Evolutionary conservation across 2,888 invertebrate genomes (phyloP), one percentile per base, ranked within the genome.

Genomic region (Drosophila ezoana): DNA sequence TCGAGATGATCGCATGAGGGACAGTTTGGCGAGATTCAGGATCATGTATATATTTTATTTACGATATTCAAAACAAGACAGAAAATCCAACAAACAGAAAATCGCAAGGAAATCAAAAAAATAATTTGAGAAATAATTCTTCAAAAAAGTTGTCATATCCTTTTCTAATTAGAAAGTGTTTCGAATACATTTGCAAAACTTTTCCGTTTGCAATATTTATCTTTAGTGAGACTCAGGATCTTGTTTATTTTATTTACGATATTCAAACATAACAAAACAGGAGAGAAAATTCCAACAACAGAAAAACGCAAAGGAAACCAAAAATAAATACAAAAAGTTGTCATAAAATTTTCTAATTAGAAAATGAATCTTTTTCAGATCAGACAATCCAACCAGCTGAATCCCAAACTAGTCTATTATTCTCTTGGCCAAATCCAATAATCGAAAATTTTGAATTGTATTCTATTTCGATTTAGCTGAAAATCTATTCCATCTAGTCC

Each of bases 31-130:
- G 72, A 58, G 60, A 35, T 38, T 72, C 20, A 38, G 56, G 44
- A 52, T 44, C 32, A 44, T 52, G 54, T 62, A 56, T 49, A 56
- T 49, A 18, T n/a, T 73, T 73, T 73, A 73, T 73, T 74, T 13
- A 49, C 48, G 52, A 53, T 57, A 16, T 45, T 23, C 23, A 6
- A 23, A 38, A 32, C 13, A 40, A 5, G 16, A 13, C 13, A 10
- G 43, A 52, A 13, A 16, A 28, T 18, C 13, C n/a, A 33, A 6
- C 10, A n/a, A 35, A 48, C 45, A 11, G 33, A 23, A 23, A 23
- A 23, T 23, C 6, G 33, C 11, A 5, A n/a, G 10, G 6, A n/a
- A 28, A 20, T 0, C 9, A n/a, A 13, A 6, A 6, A 6, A 0
- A n/a, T n/a, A 0, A n/a, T 33, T 6, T 23, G 23, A 23, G 6